phyloP scores from a whole-genome alignment of 2,888 invertebrate species.

The Odontomyia ornata region DNA sequence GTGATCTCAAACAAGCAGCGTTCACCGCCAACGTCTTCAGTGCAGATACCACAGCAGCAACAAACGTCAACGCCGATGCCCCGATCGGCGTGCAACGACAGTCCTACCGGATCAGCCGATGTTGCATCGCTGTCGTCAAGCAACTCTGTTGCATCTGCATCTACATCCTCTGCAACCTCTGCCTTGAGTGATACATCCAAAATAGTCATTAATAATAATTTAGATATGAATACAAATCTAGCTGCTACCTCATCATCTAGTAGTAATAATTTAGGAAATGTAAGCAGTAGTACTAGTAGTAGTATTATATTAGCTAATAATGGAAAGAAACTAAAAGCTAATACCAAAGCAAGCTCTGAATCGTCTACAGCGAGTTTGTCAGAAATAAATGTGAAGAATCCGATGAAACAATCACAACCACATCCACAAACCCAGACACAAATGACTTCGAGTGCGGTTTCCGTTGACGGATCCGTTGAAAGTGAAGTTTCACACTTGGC shows the following conservation, averaged over 20 bases:
- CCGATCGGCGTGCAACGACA: not conserved
- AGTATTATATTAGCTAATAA: constrained; percentile 40
- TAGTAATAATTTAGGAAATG: constrained; percentile 37
- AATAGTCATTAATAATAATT: constrained; percentile 44
- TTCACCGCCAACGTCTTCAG: not conserved
- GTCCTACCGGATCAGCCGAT: not conserved
- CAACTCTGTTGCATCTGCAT: constrained; percentile 39
- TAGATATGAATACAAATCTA: constrained; percentile 42
- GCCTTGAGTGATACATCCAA: constrained; percentile 38
- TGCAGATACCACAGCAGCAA: not conserved
- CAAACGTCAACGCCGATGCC: not conserved
- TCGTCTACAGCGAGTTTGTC: constrained; percentile 40
- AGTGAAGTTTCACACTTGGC: not conserved
- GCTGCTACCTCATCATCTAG: constrained; percentile 44
- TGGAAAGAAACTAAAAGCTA: constrained; percentile 47
- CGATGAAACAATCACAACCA: constrained; percentile 1
- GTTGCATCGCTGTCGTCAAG: constrained; percentile 35
- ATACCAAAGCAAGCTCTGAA: constrained; percentile 44
- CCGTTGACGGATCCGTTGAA: not conserved
- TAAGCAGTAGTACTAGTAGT: constrained; percentile 42
- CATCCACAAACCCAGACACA: not conserved
- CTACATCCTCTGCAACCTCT: constrained; percentile 32
- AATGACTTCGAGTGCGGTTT: not conserved
- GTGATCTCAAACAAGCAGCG: constrained; percentile 8
- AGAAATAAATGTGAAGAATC: constrained; percentile 50